Evolutionary conservation across 2,113 vertebrate species (phyloP).

Genomic region (Morone saxatilis): DNA sequence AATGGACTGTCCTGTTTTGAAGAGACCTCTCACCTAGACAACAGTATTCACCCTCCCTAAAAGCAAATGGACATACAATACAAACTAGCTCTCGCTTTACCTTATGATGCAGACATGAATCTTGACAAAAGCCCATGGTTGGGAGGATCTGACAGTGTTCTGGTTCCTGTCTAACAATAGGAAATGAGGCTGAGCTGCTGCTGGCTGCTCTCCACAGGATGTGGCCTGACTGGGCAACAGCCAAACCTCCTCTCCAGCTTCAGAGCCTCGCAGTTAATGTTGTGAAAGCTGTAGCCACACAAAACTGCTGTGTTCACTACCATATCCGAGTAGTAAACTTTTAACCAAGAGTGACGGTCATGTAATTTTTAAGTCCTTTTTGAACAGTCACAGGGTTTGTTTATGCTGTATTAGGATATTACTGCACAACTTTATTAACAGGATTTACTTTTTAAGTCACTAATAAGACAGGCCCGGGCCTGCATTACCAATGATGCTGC

Average conservation of each 20-base stretch:
- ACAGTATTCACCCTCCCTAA: neutral
- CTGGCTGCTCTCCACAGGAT: constrained; percentile 67
- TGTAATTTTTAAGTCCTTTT: neutral
- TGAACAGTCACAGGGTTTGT: neutral
- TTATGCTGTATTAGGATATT: neutral
- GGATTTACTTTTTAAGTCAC: neutral
- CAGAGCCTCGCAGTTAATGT: constrained; percentile 39
- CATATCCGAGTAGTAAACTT: neutral
- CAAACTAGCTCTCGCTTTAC: neutral
- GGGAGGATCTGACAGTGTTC: constrained; percentile 30
- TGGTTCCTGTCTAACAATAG: constrained; percentile 66
- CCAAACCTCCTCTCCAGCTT: constrained; percentile 56
- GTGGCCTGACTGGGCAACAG: constrained; percentile 67
- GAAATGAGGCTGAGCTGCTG: constrained; percentile 49
- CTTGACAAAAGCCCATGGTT: neutral
- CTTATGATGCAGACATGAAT: neutral
- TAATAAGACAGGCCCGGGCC: neutral
- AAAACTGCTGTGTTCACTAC: constrained; percentile 32
- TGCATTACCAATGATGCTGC: neutral
- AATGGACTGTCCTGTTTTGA: neutral
- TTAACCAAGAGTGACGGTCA: neutral
- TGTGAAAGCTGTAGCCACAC: constrained; percentile 41
- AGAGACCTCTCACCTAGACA: constrained; percentile 1
- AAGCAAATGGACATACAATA: neutral
- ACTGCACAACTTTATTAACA: neutral